Conservation (phyloP, 2,113 vertebrate species). For the Chaenocephalus aceratus region DNA sequence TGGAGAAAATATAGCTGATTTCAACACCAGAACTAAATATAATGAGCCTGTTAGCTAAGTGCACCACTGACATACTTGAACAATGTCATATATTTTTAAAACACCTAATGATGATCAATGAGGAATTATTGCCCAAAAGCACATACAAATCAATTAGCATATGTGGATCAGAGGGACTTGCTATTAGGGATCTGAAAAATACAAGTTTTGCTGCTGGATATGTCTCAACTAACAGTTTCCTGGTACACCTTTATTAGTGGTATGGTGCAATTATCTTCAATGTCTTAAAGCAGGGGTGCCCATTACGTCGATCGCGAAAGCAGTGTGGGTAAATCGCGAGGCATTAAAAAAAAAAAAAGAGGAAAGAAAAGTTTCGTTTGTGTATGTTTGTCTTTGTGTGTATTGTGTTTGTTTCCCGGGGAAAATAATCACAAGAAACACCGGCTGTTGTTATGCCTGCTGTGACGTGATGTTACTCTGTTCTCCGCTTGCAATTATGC, state of each 20-base stretch:
- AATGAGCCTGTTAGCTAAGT: conserved; percentile 22
- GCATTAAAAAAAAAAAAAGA: too few species aligned
- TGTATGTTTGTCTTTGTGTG: too few species aligned
- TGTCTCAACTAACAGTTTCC: conserved; percentile 21
- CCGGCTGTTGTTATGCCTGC: too few species aligned
- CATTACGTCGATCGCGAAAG: too few species aligned
- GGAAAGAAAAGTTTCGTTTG: too few species aligned
- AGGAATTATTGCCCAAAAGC: conserved; percentile 19
- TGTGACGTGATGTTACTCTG: too few species aligned
- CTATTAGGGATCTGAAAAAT: conserved; percentile 20
- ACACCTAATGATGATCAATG: conserved; percentile 39
- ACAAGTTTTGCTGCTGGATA: conserved; percentile 21
- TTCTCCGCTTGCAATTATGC: too few species aligned
- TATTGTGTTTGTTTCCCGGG: too few species aligned
- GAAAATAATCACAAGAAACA: too few species aligned
- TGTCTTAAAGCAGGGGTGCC: not conserved
- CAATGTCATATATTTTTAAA: conserved; percentile 16
- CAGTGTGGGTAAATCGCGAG: too few species aligned
- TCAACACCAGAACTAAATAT: conserved; percentile 7
- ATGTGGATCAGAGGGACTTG: conserved; percentile 8
- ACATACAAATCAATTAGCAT: conserved; percentile 42
- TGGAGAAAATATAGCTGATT: not conserved
- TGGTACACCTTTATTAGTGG: conserved; percentile 20
- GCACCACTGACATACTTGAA: conserved; percentile 28
- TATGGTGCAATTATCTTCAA: conserved; percentile 15